Evolutionary conservation across 92 coral and sea anemone genomes (phyloP).

Genomic region (Blastomussa wellsi): DNA sequence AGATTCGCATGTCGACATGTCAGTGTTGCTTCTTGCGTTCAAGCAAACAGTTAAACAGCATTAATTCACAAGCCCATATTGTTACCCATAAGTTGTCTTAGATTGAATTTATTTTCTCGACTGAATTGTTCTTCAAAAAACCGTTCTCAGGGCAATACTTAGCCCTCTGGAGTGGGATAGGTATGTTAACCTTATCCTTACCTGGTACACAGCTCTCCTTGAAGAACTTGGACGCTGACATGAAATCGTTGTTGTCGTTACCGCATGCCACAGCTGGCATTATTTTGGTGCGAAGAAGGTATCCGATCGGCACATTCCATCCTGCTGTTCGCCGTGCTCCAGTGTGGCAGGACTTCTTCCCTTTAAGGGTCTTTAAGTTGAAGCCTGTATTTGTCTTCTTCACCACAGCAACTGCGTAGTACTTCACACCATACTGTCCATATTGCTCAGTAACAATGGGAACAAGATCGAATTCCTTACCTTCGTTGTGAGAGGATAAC

Average conservation of each 20-base stretch:
- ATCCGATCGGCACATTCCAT: conserved; percentile 82
- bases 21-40: too few species aligned
- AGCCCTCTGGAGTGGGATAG: background rate
- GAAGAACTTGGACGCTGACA: conserved; percentile 72
- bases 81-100: too few species aligned
- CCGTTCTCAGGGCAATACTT: too few species aligned
- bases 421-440: conserved; percentile 41
- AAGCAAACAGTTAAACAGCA: too few species aligned
- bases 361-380: conserved; percentile 36
- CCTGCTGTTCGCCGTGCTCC: conserved; percentile 76
- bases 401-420: conserved; percentile 84
- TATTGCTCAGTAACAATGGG: conserved; percentile 65
- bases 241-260: conserved; percentile 1
- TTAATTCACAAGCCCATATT: too few species aligned
- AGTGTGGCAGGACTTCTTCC: conserved; percentile 82
- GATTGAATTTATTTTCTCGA: too few species aligned
- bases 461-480: conserved; percentile 36
- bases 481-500: conserved; percentile 1
- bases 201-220: conserved; percentile 83
- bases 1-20: too few species aligned
- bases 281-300: conserved; percentile 34
- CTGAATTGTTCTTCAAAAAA: too few species aligned
- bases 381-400: conserved; percentile 46
- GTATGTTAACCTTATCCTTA: conserved; percentile 9
- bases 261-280: conserved; percentile 38